Percentiles rank a stretch among this genome's conserved stretches.
Evolutionary conservation across 2,888 invertebrate species (phyloP).

Genomic region (Cerceris rybyensis): DNA sequence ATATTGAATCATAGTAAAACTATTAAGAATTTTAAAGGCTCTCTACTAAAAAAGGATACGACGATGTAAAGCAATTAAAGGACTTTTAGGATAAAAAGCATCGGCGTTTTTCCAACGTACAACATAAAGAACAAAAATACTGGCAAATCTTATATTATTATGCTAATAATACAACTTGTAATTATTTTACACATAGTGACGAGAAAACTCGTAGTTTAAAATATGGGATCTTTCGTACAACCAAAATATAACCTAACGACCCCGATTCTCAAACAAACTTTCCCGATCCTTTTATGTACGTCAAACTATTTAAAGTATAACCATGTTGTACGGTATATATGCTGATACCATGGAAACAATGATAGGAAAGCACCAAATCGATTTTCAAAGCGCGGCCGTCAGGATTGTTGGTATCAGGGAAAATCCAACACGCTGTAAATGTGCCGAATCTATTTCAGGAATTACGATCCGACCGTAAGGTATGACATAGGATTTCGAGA

Average conservation of each 20-base stretch:
- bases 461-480: constrained; percentile 30
- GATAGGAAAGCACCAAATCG: constrained; percentile 14
- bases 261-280: neutral
- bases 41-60: too few relatives aligned
- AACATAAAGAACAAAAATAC: too few relatives aligned
- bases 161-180: too few relatives aligned
- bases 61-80: too few relatives aligned
- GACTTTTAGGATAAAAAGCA: too few relatives aligned
- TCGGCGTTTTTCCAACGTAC: too few relatives aligned
- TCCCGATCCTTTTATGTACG: neutral
- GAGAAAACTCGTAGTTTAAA: too few relatives aligned
- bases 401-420: constrained; percentile 23
- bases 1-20: too few relatives aligned
- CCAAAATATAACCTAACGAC: neutral
- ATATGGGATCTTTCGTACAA: too few relatives aligned
- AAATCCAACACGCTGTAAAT: neutral
- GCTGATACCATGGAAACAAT: constrained; percentile 18
- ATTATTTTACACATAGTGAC: too few relatives aligned
- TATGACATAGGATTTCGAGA: constrained; percentile 36
- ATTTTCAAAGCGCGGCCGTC: constrained; percentile 13
- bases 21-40: too few relatives aligned
- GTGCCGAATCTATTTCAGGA: constrained; percentile 12
- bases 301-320: neutral
- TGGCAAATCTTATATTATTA: too few relatives aligned
- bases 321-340: constrained; percentile 1